Base-by-base conservation (phyloP, 1,140 invertebrate genomes). In the Drosophila erecta region DNA sequence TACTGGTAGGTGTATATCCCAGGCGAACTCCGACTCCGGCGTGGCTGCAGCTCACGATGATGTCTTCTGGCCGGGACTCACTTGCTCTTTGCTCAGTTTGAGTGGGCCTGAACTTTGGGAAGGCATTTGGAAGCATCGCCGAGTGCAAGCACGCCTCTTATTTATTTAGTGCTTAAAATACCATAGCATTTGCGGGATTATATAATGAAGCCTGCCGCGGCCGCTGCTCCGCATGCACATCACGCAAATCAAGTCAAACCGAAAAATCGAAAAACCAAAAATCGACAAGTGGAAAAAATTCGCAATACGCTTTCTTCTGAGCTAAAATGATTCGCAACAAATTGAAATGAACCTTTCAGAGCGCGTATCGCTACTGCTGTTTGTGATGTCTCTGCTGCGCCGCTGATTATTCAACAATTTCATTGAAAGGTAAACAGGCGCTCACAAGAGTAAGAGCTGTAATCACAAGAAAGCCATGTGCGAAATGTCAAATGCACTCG, bases 141-240 rank as follows among this genome's bases (percentile, higher is more conserved):
- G 54, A 51, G 51, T 51, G 62, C 79, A 76, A 76, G 73, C 73
- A 67, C 61, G 72, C 72, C 66, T 79, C 64, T 81, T 86, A 81
- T 86, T 86, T 86, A 81, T 87, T 78, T 71, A 78, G 81, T 87
- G 83, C 81, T 86, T 87, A 64, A 86, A 86, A 86, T 86, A 87
- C 79, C 83, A 87, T 87, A 86, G 87, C 83, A 87, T 86, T 87
- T 89, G 75, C 75, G 58, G 54, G 30, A 59, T 86, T 86, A 86
- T 79, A 81, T 87, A 86, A 86, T 72, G 47, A 37, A 27, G 62
- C 46, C 62, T 79, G 55, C 62, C 75, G 73, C 51, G 51, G 65
- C 38, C 55, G 62, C 49, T 51, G 58, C 59, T 69, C 54, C 56
- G 65, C 81, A 86, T 86, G 83, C 83, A 87, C 84, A 87, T 87